Base-by-base conservation (phyloP, 2,888 invertebrate species). In the Entomobrya proxima region DNA sequence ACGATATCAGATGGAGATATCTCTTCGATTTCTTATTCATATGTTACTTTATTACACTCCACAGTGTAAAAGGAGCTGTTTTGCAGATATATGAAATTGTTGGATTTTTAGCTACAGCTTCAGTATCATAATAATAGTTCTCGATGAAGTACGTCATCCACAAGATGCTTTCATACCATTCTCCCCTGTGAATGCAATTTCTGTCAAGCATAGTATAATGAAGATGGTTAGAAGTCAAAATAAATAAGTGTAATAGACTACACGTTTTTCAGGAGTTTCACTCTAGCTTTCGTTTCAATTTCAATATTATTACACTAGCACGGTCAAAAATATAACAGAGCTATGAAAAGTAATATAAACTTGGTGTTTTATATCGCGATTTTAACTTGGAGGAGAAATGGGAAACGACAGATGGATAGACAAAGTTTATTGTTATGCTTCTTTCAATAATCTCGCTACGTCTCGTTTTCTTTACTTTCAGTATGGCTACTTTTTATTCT, bases 391-490 rank as follows among this genome's bases (percentile, higher is more conserved):
- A 6, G 13, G 32, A 64, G 47, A 64, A 64, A 64, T 32, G 44
- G 47, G 64, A 44, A 78, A 50, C 44, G 78, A 64, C 78, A 78
- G 78, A 78, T 78, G 61, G 47, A 78, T 78, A 64, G 78, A 78
- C 47, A 78, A 78, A 78, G 78, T 78, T 78, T 64, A 78, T 64
- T 78, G 64, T 61, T 32, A 78, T 78, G 61, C 40, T 27, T 64
- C 78, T 78, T 64, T 78, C 40, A 64, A 44, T 76, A 76, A 32
- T 24, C 30, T 47, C n/a, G 24, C 47, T 24, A 3, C 47, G n/a
- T 35, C 61, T 64, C 61, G n/a, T 35, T 35, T 35, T 35, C 58
- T 58, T 58, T 58, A 15, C 11, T 55, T 55, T 30, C 5, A 52
- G n/a, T n/a, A n/a, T n/a, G n/a, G n/a, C n/a, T n/a, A n/a, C n/a